Percentiles rank a stretch among this genome's conserved stretches.
These are phyloP conservation scores for Elgaria multicarinata DNA, from an alignment of 2,113 vertebrate species.

Conservation along the genomic window DNA sequence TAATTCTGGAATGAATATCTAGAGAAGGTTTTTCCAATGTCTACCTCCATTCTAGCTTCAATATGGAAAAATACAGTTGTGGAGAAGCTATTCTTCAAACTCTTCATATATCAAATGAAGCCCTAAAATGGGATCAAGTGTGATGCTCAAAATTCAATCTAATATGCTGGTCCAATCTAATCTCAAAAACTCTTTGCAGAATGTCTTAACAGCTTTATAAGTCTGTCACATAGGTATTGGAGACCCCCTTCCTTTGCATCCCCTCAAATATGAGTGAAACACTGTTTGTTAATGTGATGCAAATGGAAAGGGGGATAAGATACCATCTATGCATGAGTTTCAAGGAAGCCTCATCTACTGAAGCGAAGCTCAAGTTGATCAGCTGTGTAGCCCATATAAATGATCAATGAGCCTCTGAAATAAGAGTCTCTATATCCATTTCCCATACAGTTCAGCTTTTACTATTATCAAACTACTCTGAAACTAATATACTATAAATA, in stretches of 20 bases:
- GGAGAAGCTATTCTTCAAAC: neutral
- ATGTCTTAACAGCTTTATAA: neutral
- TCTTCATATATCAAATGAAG: neutral
- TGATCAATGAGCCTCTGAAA: neutral
- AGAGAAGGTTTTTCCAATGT: neutral
- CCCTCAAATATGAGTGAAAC: neutral
- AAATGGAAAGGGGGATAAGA: neutral
- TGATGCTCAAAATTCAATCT: neutral
- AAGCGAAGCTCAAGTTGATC: neutral
- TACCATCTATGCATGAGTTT: neutral
- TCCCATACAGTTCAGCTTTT: neutral
- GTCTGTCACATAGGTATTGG: neutral
- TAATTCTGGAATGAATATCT: neutral
- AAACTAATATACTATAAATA: neutral
- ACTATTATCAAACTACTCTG: neutral
- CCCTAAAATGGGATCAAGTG: neutral
- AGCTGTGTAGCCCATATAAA: neutral
- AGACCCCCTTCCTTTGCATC: neutral
- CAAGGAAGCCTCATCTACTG: neutral
- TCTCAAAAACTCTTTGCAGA: neutral
- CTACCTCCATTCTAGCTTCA: neutral
- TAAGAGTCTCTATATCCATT: neutral
- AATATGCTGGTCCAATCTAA: neutral
- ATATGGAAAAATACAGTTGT: neutral
- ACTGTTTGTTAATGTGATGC: no score